Base-by-base conservation (phyloP, 2,113 vertebrate genomes). In the Spheniscus mendiculus region DNA sequence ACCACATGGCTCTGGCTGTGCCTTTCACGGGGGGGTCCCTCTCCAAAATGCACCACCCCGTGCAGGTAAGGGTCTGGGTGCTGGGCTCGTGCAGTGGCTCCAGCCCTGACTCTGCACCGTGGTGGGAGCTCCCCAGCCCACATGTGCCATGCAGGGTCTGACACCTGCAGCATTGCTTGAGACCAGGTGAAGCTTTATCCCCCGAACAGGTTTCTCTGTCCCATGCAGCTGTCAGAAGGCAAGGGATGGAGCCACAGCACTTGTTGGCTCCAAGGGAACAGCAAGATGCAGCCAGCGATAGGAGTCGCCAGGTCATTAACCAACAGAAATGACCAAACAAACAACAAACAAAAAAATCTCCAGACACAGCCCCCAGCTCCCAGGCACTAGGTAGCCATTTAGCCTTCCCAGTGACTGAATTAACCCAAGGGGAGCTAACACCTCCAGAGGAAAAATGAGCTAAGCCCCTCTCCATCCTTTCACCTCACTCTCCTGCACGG, bases 151-250 rank as follows among this genome's bases (percentile, higher is more conserved):
- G 30, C 29, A 5, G n/a, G 12, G 32, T 22, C 52, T 19, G 44
- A 49, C 42, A 40, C 56, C 42, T 1, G 0, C 30, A 21, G 40
- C 15, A 10, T 2, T 21, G 16, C 78, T 66, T 0, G 0, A 63
- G 53, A 40, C 65, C 50, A 59, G 44, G 38, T 42, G 27, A 72
- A 63, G 53, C 32, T 84, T 44, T 67, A 23, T 6, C 2, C 15
- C 45, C 30, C 70, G 30, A 4, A 59, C 9, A 49, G 10, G 21
- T 44, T 52, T 32, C 50, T 81, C 59, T 74, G 26, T 52, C 49
- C 81, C 13, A 30, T 1, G 6, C 29, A 81, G 49, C 32, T 1
- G 3, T 16, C 59, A 29, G 50, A 44, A 71, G n/a, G 20, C 15
- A 27, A 45, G 30, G 34, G 42, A 29, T 16, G 10, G 23, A 50